These are phyloP conservation scores for Condylura cristata DNA, from an alignment of 2,113 vertebrate genomes.

Conservation along the genomic window DNA sequence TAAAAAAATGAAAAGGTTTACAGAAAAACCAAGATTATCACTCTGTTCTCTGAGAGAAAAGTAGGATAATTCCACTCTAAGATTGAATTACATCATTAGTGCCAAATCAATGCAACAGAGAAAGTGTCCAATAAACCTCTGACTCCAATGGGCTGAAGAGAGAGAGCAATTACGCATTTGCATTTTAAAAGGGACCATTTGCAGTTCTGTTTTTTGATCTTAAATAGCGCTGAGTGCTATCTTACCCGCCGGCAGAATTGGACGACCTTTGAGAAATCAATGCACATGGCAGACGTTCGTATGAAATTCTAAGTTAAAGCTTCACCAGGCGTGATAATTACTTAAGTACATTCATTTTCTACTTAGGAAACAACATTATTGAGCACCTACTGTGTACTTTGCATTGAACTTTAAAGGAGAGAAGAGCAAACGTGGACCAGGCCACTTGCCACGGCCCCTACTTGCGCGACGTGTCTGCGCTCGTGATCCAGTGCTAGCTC, in stretches of 20 bases:
- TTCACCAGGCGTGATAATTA: background rate
- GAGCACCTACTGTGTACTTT: background rate
- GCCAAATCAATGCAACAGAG: background rate
- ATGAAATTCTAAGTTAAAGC: slow-evolving; percentile 23
- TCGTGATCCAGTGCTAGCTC: no score
- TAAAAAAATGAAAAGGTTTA: background rate
- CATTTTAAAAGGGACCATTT: background rate
- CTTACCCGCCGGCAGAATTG: background rate
- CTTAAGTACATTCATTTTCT: slow-evolving; percentile 17
- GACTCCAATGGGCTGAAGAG: background rate
- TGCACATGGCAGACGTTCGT: background rate
- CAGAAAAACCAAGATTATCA: background rate
- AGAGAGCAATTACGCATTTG: background rate
- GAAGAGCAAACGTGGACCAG: background rate
- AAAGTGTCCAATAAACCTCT: background rate
- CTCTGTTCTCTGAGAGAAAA: background rate
- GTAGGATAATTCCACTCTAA: background rate
- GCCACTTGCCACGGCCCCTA: no score
- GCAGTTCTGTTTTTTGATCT: background rate
- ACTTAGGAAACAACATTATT: background rate
- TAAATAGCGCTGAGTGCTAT: background rate
- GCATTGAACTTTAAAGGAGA: background rate
- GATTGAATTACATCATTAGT: background rate
- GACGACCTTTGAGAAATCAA: background rate
- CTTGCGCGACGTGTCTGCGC: no score